These are phyloP conservation scores for Dromococcyx pavoninus DNA, from an alignment of 2,797 vertebrate species.

Conservation along the genomic window DNA sequence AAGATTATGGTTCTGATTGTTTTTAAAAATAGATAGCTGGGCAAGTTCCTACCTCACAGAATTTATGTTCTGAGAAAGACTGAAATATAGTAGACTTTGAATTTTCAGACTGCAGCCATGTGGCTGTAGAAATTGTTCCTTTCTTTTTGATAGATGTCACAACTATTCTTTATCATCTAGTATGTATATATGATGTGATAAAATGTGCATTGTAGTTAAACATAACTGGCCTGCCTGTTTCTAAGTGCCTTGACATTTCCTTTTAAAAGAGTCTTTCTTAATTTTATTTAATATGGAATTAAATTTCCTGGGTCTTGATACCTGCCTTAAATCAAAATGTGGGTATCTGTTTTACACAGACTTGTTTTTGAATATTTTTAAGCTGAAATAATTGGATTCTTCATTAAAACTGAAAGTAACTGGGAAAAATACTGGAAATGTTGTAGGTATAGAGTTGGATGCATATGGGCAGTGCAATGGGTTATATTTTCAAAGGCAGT, in stretches of 20 bases:
- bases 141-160: slow-evolving; percentile 3
- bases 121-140: slow-evolving; percentile 9
- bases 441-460: not conserved
- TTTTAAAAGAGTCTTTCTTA: not conserved
- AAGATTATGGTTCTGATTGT: not conserved
- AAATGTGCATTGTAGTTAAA: not conserved
- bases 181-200: not conserved
- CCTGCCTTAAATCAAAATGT: not conserved
- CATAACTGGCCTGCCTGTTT: not conserved
- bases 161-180: not conserved
- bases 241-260: not conserved
- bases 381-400: not conserved
- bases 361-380: not conserved
- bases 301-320: not conserved
- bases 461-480: not conserved
- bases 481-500: not conserved
- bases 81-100: not conserved
- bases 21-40: not conserved
- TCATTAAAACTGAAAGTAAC: not conserved
- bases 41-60: not conserved
- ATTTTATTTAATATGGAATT: not conserved
- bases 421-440: not conserved
- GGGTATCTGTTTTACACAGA: not conserved
- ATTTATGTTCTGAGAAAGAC: not conserved
- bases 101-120: not conserved